Percentiles rank a stretch among this genome's conserved stretches.
These are phyloP conservation scores for Trematocara nigrifrons DNA, from an alignment of 2,113 vertebrate genomes.

Conservation along the genomic window DNA sequence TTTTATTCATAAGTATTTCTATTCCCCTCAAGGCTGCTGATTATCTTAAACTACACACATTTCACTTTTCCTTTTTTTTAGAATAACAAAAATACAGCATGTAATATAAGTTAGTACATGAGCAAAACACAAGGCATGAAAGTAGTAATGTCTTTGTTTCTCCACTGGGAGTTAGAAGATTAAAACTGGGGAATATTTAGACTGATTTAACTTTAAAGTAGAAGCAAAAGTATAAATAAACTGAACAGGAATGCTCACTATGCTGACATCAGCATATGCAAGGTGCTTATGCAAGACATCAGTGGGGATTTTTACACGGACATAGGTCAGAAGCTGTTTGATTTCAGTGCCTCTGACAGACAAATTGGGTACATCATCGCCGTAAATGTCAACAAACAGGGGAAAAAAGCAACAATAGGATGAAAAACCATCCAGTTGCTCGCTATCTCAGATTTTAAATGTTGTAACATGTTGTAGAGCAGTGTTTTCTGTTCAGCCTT, in stretches of 20 bases:
- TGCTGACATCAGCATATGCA: no score
- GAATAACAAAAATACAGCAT: background rate
- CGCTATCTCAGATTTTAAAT: background rate
- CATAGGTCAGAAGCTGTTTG: constrained; percentile 15
- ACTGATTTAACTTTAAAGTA: background rate
- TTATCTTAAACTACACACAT: background rate
- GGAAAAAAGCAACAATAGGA: constrained; percentile 3
- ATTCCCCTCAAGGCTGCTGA: background rate
- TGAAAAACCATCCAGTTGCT: background rate
- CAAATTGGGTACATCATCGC: background rate
- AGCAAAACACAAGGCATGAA: background rate
- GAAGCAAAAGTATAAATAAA: background rate
- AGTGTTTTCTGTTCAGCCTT: background rate
- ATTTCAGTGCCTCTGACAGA: background rate
- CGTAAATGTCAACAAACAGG: background rate
- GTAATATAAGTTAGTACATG: background rate
- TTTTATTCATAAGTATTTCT: background rate
- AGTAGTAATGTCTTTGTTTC: background rate
- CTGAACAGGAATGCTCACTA: background rate
- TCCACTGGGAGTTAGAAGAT: background rate
- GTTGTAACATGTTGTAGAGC: background rate
- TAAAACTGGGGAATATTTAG: background rate
- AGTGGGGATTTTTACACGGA: background rate
- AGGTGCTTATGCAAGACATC: constrained; percentile 16
- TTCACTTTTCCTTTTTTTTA: background rate